Conservation (phyloP, 2,113 vertebrate genomes). For the Ardeotis arabs region DNA sequence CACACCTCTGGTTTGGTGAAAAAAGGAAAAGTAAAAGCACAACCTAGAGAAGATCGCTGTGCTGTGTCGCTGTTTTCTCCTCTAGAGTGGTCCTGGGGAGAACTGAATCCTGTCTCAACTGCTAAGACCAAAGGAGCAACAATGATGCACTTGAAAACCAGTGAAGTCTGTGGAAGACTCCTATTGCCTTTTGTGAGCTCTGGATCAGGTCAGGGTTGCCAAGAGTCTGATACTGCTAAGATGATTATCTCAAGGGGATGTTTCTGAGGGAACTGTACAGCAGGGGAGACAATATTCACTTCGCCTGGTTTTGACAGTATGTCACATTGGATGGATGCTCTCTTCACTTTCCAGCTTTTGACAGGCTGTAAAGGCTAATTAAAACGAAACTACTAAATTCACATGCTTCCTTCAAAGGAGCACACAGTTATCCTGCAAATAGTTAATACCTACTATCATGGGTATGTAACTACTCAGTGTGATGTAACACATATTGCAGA, state of each 20-base stretch:
- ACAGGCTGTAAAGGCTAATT: conserved; percentile 74
- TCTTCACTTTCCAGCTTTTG: conserved; percentile 62
- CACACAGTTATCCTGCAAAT: conserved; percentile 59
- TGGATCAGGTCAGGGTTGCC: conserved; percentile 6
- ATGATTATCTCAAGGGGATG: conserved; percentile 57
- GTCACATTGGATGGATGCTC: conserved; percentile 65
- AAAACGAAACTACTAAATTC: conserved; percentile 62
- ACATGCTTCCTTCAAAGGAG: conserved; percentile 49
- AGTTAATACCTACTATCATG: conserved; percentile 63
- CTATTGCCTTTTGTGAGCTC: conserved; percentile 7
- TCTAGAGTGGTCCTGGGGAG: neutral
- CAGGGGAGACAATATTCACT: conserved; percentile 31
- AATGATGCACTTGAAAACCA: neutral
- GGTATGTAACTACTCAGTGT: conserved; percentile 59
- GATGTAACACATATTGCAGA: conserved; percentile 66
- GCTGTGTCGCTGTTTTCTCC: neutral
- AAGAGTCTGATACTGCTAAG: conserved; percentile 50
- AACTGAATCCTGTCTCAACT: neutral
- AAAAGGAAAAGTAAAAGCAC: neutral
- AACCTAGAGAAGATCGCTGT: neutral
- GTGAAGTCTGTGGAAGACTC: neutral
- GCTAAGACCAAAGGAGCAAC: neutral
- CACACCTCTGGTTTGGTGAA: neutral
- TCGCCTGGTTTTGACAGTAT: conserved; percentile 69
- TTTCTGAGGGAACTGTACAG: conserved; percentile 19